These are phyloP conservation scores for Zhuqinia jingwanae DNA, from an alignment of 2,888 invertebrate genomes.

Conservation along the genomic window DNA sequence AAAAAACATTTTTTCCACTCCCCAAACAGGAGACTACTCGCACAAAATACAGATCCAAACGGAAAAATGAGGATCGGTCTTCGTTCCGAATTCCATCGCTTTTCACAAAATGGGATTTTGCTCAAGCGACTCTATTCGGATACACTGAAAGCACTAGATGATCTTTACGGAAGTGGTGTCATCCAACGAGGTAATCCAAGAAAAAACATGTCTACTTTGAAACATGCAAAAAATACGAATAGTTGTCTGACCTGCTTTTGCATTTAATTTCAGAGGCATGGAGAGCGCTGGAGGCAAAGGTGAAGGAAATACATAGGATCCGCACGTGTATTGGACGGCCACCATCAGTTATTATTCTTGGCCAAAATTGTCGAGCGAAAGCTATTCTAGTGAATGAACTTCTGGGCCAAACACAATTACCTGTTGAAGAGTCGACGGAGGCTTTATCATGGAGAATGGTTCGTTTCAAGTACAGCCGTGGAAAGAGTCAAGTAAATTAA, in stretches of 20 bases:
- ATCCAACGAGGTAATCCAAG: conserved; percentile 78
- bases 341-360: conserved; percentile 88
- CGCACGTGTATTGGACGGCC: conserved; percentile 81
- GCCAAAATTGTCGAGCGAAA: conserved; percentile 87
- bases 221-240: too few species aligned
- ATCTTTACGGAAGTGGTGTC: conserved; percentile 77
- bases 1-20: not conserved
- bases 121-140: conserved; percentile 77
- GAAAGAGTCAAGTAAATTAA: conserved; percentile 55
- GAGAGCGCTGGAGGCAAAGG: conserved; percentile 76
- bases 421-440: conserved; percentile 81
- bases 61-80: conserved; percentile 67
- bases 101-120: conserved; percentile 77
- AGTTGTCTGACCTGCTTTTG: too few species aligned
- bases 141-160: conserved; percentile 78
- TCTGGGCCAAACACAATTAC: conserved; percentile 86
- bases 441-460: conserved; percentile 79
- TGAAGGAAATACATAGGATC: conserved; percentile 77
- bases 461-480: conserved; percentile 77
- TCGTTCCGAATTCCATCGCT: conserved; percentile 78
- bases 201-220: too few species aligned
- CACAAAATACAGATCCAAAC: conserved; percentile 35
- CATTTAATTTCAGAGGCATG: conserved; percentile 72
- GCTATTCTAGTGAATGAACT: conserved; percentile 88
- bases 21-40: conserved; percentile 26